Percentiles rank a stretch among this genome's conserved stretches.
Evolutionary conservation across 2,797 vertebrate genomes (phyloP).

Genomic region (Streptopelia turtur): DNA sequence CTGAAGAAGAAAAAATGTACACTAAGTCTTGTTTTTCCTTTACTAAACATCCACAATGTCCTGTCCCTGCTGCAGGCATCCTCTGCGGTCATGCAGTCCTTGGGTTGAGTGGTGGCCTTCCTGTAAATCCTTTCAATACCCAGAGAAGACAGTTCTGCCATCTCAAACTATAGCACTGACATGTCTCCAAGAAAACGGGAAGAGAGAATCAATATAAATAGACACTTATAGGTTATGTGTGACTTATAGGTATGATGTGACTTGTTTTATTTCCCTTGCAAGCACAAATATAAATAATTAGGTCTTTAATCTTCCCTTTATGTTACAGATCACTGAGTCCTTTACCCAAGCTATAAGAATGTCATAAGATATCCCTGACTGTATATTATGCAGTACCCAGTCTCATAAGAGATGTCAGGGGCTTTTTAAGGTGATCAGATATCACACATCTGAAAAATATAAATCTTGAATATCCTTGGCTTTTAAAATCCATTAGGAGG

Average conservation of each 20-base stretch:
- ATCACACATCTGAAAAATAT: not conserved
- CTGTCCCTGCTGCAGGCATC: not conserved
- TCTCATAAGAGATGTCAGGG: not conserved
- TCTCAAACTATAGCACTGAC: not conserved
- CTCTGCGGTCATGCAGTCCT: fast-evolving
- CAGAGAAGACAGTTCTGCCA: not conserved
- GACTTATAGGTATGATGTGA: not conserved
- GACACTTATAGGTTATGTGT: too few species aligned
- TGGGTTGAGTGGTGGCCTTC: not conserved
- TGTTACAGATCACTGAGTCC: not conserved
- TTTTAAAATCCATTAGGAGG: slow-evolving; percentile 19
- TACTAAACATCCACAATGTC: not conserved
- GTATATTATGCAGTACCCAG: not conserved
- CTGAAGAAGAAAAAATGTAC: not conserved
- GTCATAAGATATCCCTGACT: not conserved
- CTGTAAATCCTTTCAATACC: not conserved
- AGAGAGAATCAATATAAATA: not conserved
- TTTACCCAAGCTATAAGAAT: not conserved
- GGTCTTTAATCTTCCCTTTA: not conserved
- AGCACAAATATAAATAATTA: not conserved
- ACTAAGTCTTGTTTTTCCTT: not conserved
- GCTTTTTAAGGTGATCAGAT: not conserved
- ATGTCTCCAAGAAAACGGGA: not conserved
- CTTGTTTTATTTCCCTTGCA: not conserved
- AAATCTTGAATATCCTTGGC: not conserved